phyloP scores from a whole-genome alignment of 2,797 vertebrate species.

The Urophycis tenuis region DNA sequence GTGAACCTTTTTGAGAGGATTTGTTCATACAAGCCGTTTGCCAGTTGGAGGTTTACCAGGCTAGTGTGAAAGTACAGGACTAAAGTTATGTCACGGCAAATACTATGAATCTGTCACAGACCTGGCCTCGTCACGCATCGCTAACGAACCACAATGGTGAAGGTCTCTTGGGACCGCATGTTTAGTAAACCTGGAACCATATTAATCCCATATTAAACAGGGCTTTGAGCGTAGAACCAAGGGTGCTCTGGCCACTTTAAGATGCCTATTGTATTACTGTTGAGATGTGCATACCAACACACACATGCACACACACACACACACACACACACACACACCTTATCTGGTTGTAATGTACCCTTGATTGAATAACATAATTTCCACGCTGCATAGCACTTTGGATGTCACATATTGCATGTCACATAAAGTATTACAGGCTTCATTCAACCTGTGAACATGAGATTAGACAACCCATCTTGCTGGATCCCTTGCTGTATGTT shows the following conservation, averaged over 20 bases:
- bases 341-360: background rate
- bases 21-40: background rate
- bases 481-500: background rate
- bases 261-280: background rate
- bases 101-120: background rate
- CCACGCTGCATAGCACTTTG: background rate
- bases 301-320: background rate
- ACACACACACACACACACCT: background rate
- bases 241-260: background rate
- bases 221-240: background rate
- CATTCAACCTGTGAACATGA: background rate
- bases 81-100: background rate
- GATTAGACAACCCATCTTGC: background rate
- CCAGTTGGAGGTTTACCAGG: background rate
- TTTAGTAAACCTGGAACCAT: background rate
- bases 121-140: background rate
- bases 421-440: background rate
- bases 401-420: background rate
- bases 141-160: background rate
- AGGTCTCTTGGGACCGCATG: background rate
- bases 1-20: background rate
- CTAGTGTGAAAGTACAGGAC: background rate
- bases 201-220: background rate
- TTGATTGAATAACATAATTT: background rate
- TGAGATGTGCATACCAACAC: background rate